Evolutionary conservation across 37 sponge, comb jelly and placozoan genomes (phyloP), one percentile per base, ranked within the genome.

Genomic region (Sycon ciliatum): DNA sequence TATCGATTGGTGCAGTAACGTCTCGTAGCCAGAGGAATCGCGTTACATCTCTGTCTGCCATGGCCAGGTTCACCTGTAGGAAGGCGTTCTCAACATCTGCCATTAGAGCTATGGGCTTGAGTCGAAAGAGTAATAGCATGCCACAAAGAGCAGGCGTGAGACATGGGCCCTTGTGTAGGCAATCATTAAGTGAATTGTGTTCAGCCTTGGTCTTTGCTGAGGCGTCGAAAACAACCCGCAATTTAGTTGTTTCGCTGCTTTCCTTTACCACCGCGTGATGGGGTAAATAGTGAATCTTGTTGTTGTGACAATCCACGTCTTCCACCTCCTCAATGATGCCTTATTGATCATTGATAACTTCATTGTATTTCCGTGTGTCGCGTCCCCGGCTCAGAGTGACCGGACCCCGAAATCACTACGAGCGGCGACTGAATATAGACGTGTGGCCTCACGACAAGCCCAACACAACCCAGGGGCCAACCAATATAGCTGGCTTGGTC

Each of bases 11-110:
- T 9, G 54, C 34, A n/a, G n/a, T n/a, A n/a, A n/a, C n/a, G 57
- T 82, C 77, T 38, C 72, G 73, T 39, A 82, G 76, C 82, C 82
- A 81, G 52, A 75, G 46, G 52, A 81, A 81, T 69, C 66, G 55
- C 29, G 76, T 53, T 5, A 82, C 55, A 52, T 76, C 77, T 0
- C 72, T 32, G 34, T 82, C 82, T 3, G 53, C 67, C 20, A 64
- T 46, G 2, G 46, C 55, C 31, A 82, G 67, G 32, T 67, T 36
- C 29, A 76, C 67, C 77, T 67, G 76, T 11, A 82, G 67, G 67
- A 82, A 82, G 1, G 72, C 82, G 67, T 76, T 76, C 36, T 82
- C 77, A 6, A 82, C 5, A 55, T 82, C 82, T 42, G 82, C 82
- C 0, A 56, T 76, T 27, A 75, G 55, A 23, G 68, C 81, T 39